Evolutionary conservation across 2,113 vertebrate genomes (phyloP), one percentile per base, ranked within the genome.

Genomic region (Rhinichthys klamathensis): DNA sequence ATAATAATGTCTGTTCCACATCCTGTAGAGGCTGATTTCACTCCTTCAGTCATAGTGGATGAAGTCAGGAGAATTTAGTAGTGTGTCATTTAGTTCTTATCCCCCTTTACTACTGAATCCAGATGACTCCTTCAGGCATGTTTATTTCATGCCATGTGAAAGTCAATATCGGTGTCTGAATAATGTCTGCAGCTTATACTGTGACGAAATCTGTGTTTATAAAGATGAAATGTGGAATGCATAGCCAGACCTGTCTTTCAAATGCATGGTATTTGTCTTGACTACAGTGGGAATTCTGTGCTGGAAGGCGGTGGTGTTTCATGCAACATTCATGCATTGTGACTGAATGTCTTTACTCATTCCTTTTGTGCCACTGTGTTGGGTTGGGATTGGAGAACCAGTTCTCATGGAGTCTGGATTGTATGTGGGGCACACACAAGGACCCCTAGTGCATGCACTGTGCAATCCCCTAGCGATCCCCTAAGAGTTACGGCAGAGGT

Each of bases 301-400:
- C 51, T 13, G 21, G 81, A 67, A 18, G 78, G 16, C 49, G 72
- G 84, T 82, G 89, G 84, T 90, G 91, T 94, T 92, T 90, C 82
- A 89, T 90, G 89, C 86, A 83, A 87, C 86, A 84, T 87, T 91
- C 38, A 67, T 89, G 13, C 44, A 88, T 80, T 89, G 3, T 54
- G 90, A 74, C 73, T 86, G 89, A 90, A 90, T 88, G 87, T 82
- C 56, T 88, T 91, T 5, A 3, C 49, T 72, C 23, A 32, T 41
- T 56, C 56, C 60, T 21, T 21, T 1, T 46, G 46, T 56, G 80
- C 69, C 85, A 73, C 54, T 79, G 41, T 32, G 60, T 51, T 4
- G 30, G 41, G 23, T 25, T 15, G 41, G 41, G 72, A 49, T 46
- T 46, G 6, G 41, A 25, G 70, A 46, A 3, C 5, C 54, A 8